These are phyloP conservation scores for Chrysemys picta DNA, from an alignment of 2,113 vertebrate species.

Conservation along the genomic window DNA sequence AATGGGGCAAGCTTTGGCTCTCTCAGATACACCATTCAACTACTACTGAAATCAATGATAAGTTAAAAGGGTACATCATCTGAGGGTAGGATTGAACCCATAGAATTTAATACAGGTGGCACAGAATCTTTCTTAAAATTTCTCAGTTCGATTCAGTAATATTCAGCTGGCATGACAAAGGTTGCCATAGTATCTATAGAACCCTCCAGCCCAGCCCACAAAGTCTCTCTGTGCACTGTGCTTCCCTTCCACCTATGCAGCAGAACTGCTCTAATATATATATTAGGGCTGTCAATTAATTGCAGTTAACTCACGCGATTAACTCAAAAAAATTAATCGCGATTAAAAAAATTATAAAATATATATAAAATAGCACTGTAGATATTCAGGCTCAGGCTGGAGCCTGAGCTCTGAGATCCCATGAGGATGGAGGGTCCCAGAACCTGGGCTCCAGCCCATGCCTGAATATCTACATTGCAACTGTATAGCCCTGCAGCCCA, in stretches of 20 bases:
- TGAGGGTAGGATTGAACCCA: constrained; percentile 19
- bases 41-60: constrained; percentile 36
- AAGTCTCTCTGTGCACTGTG: background rate
- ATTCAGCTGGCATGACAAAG: background rate
- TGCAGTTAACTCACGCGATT: too few relatives aligned
- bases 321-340: too few relatives aligned
- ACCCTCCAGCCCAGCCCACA: background rate
- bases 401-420: too few relatives aligned
- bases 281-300: too few relatives aligned
- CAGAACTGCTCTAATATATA: background rate
- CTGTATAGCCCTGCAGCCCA: too few relatives aligned
- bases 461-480: too few relatives aligned
- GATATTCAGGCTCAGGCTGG: too few relatives aligned
- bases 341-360: too few relatives aligned
- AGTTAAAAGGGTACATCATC: background rate
- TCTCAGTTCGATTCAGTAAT: background rate
- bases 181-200: background rate
- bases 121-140: background rate
- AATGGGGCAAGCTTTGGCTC: background rate
- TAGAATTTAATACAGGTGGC: background rate
- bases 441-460: too few relatives aligned
- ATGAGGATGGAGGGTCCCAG: too few relatives aligned
- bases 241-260: background rate
- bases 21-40: background rate
- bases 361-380: too few relatives aligned